Evolutionary conservation across 2,888 invertebrate genomes (phyloP), one percentile per base, ranked within the genome.

Genomic region (Germaria angustata): DNA sequence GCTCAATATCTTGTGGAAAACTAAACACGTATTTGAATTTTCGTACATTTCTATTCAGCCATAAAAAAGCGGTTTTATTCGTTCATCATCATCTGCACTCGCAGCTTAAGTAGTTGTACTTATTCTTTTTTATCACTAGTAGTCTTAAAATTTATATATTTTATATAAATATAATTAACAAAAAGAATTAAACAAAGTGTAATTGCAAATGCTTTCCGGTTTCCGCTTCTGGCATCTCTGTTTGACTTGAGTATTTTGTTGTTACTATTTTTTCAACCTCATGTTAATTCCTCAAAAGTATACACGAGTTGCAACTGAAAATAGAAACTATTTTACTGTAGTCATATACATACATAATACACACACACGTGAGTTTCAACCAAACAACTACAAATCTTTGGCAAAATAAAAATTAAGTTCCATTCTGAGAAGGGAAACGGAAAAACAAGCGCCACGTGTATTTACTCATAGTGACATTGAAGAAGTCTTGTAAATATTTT

Each of bases 401-500:
- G 15, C 17, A 34, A 36, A 59, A n/a, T n/a, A n/a, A 73, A 63
- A 41, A 22, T 55, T 69, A 41, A 68, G 41, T 55, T 68, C 15
- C 39, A 28, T 39, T 41, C 36, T 17, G 32, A 7, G 15, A 2
- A 11, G 32, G 36, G 22, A 53, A 39, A 63, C 3, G n/a, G n/a
- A 13, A 39, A 24, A 36, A 57, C 32, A 17, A 28, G n/a, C 22
- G 20, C 1, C 73, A 63, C 32, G 28, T 63, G 53, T 7, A 63
- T 63, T 53, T n/a, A n/a, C n/a, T n/a, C n/a, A n/a, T 39, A 22
- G n/a, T 72, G 72, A 51, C 61, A 61, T 72, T 73, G 73, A 73
- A 61, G 72, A 36, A 22, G 15, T 53, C 32, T 73, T 63, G 63
- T 22, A 28, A 53, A 8, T 32, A 20, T 28, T 55, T 49, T 8